A percentile compares a stretch with the other conserved stretches of the same genome.
These are phyloP conservation scores for Odontophorus gujanensis DNA, from an alignment of 2,113 vertebrate species.

Conservation along the genomic window DNA sequence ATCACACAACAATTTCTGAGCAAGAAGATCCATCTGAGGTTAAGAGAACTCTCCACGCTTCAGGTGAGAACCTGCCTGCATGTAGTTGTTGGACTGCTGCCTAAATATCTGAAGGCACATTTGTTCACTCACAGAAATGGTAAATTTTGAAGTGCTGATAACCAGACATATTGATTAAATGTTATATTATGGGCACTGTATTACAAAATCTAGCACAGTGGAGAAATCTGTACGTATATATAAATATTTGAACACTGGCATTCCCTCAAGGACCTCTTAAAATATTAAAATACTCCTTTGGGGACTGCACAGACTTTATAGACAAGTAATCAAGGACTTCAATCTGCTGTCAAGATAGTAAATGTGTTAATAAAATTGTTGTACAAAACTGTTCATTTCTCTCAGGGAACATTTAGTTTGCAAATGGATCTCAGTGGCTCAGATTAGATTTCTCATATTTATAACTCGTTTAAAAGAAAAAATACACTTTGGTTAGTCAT, in stretches of 20 bases:
- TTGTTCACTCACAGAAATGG: conserved; percentile 12
- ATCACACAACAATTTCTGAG: neutral
- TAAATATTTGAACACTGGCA: conserved; percentile 58
- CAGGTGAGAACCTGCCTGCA: neutral
- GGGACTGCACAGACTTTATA: conserved; percentile 5
- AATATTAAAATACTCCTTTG: conserved; percentile 39
- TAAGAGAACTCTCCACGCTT: neutral
- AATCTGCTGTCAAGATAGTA: conserved; percentile 18
- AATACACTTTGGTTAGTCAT: conserved; percentile 56
- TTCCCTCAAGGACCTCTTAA: conserved; percentile 25
- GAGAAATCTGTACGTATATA: conserved; percentile 15
- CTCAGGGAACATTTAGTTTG: conserved; percentile 41
- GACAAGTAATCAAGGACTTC: conserved; percentile 19
- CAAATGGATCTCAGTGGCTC: conserved; percentile 36
- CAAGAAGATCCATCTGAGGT: neutral
- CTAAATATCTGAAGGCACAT: conserved; percentile 22
- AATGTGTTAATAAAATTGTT: neutral
- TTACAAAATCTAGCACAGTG: conserved; percentile 30
- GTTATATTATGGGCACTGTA: neutral
- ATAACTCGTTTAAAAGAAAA: conserved; percentile 7
- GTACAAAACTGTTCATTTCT: conserved; percentile 31
- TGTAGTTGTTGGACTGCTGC: neutral
- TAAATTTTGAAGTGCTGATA: conserved; percentile 30
- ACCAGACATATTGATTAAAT: neutral
- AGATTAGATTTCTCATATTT: conserved; percentile 32